A percentile compares a stretch with the other conserved stretches of the same genome.
phyloP scores from a whole-genome alignment of 2,113 vertebrate genomes.

The Salvelinus alpinus region DNA sequence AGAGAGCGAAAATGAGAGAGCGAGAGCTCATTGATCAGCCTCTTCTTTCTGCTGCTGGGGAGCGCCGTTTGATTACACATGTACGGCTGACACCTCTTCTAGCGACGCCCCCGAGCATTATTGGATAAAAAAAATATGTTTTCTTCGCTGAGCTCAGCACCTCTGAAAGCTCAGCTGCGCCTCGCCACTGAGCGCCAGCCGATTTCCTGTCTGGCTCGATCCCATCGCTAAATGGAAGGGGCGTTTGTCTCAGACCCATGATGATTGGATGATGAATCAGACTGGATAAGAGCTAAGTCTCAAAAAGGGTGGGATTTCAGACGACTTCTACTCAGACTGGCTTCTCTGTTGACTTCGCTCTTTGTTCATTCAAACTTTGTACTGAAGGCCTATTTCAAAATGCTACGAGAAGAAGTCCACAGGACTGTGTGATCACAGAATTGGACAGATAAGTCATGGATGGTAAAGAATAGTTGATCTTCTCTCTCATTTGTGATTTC shows the following conservation, averaged over 20 bases:
- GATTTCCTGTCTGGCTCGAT: neutral
- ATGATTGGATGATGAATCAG: constrained; percentile 50
- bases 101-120: constrained; percentile 6
- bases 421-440: no score
- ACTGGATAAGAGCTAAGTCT: constrained; percentile 26
- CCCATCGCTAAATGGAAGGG: constrained; percentile 31
- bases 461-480: no score
- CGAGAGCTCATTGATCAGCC: constrained; percentile 47
- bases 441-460: no score
- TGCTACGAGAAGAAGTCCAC: no score
- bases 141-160: constrained; percentile 28
- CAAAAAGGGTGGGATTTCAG: neutral
- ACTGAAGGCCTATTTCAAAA: neutral
- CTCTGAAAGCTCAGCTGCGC: constrained; percentile 20
- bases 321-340: neutral
- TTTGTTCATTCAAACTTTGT: neutral
- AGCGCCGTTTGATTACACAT: constrained; percentile 48
- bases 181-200: constrained; percentile 22
- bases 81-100: constrained; percentile 24
- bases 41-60: constrained; percentile 41
- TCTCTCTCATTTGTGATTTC: no score
- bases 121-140: constrained; percentile 39
- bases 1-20: constrained; percentile 24
- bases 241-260: constrained; percentile 36
- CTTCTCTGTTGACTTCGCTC: neutral